Percentiles rank a stretch among this genome's conserved stretches.
These are phyloP conservation scores for Pachycephus smyrnensis DNA, from an alignment of 2,888 invertebrate genomes.

Conservation along the genomic window DNA sequence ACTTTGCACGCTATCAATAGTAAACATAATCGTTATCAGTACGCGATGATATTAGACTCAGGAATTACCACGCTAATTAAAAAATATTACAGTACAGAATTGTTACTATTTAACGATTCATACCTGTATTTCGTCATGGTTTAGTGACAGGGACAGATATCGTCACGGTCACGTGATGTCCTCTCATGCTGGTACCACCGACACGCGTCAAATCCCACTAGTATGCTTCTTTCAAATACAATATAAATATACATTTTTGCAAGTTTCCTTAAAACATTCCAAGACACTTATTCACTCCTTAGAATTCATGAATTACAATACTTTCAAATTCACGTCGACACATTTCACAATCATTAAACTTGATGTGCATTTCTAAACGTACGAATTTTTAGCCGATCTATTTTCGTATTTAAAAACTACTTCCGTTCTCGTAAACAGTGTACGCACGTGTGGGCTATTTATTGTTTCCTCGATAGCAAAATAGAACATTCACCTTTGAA, in stretches of 20 bases:
- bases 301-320: not conserved
- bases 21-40: not conserved
- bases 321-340: not conserved
- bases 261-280: not conserved
- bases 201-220: not conserved
- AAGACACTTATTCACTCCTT: not conserved
- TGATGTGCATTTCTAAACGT: not conserved
- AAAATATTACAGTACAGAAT: not conserved
- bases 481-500: not conserved
- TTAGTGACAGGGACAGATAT: not conserved
- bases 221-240: not conserved
- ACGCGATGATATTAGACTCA: not conserved
- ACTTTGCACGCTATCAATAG: not conserved
- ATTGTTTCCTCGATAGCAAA: not conserved
- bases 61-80: not conserved
- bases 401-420: not conserved
- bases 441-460: not conserved
- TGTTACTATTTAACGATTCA: not conserved
- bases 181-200: not conserved
- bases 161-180: not conserved
- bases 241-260: not conserved
- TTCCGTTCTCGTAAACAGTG: not conserved
- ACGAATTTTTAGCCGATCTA: not conserved
- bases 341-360: not conserved
- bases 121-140: not conserved